A percentile compares a stretch with the other conserved stretches of the same genome.
These are phyloP conservation scores for Tetraodon nigroviridis DNA, from an alignment of 2,113 vertebrate species.

Conservation along the genomic window DNA sequence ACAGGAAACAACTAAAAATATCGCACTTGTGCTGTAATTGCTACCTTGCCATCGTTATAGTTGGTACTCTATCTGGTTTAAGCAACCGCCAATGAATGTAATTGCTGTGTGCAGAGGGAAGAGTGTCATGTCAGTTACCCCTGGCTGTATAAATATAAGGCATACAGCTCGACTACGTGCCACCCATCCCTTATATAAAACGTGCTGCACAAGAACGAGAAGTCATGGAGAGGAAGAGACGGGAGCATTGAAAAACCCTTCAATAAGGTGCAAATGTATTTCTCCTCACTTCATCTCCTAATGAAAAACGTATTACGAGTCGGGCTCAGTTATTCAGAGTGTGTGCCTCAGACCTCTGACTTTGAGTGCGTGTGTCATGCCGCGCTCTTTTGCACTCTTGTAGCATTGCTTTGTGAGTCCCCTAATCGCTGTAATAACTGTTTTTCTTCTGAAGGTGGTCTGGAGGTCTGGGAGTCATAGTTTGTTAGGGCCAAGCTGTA, in stretches of 20 bases:
- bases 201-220: slow-evolving; percentile 49
- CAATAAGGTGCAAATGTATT: slow-evolving; percentile 36
- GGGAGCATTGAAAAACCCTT: slow-evolving; percentile 23
- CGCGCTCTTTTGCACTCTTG: slow-evolving; percentile 16
- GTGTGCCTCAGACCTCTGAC: slow-evolving; percentile 21
- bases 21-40: slow-evolving; percentile 74
- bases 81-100: slow-evolving; percentile 71
- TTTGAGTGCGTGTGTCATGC: slow-evolving; percentile 7
- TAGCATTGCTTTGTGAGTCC: slow-evolving; percentile 52
- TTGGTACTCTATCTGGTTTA: slow-evolving; percentile 68
- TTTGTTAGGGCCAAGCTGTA: slow-evolving; percentile 53
- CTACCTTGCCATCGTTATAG: slow-evolving; percentile 71
- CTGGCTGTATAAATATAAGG: slow-evolving; percentile 69
- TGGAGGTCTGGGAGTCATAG: slow-evolving; percentile 57
- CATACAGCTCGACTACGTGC: slow-evolving; percentile 60
- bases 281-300: slow-evolving; percentile 30
- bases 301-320: slow-evolving; percentile 33
- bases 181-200: slow-evolving; percentile 54
- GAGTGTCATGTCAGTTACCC: slow-evolving; percentile 71
- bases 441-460: slow-evolving; percentile 63
- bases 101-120: slow-evolving; percentile 70
- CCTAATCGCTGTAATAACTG: slow-evolving; percentile 69
- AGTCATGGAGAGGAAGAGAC: slow-evolving; percentile 29
- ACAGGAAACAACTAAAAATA: slow-evolving; percentile 78
- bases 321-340: slow-evolving; percentile 26